Evolutionary conservation across 2,888 invertebrate species (phyloP), one percentile per base, ranked within the genome.

Genomic region (Rotaria sp.): DNA sequence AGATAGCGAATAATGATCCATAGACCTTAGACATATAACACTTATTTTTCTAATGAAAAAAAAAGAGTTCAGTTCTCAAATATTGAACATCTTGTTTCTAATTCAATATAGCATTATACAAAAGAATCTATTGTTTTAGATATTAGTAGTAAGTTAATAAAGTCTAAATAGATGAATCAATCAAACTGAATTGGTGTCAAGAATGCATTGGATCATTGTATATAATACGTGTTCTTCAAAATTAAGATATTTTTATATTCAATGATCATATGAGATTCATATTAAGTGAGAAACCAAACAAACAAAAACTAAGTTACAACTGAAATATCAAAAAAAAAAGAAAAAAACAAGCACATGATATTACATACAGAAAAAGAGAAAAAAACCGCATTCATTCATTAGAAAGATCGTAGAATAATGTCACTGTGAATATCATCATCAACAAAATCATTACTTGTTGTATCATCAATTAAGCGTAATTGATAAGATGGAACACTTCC

Each of bases 231-330:
- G 50, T 24, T 24, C 4, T 52, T 24, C 52, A 52, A 52, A 67
- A 67, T 35, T 67, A 18, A 35, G n/a, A 57, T 57, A 24, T 57
- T 7, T 67, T 50, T 35, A 30, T 67, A 35, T 67, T 67, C 35
- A 67, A 35, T 67, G 67, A 35, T 35, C 67, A 35, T 67, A 15
- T 67, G 67, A 67, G 67, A 67, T 67, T 67, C 67, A 38, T 67
- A 35, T 30, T 67, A 67, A 67, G 67, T 67, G 30, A 67, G 35
- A 67, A 67, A 67, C 30, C 30, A 67, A 67, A 30, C 13, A 67
- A 67, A 24, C 11, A 15, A 67, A 67, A 67, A 67, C 67, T 67
- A 67, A 67, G 67, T 67, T 67, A 67, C 67, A 67, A 67, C 67
- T 67, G 67, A 67, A 67, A 67, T 67, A 21, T 67, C 21, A 35